A percentile compares a stretch with the other conserved stretches of the same genome.
phyloP scores from a whole-genome alignment of 2,797 vertebrate species.

The Lophotriccus pileatus region DNA sequence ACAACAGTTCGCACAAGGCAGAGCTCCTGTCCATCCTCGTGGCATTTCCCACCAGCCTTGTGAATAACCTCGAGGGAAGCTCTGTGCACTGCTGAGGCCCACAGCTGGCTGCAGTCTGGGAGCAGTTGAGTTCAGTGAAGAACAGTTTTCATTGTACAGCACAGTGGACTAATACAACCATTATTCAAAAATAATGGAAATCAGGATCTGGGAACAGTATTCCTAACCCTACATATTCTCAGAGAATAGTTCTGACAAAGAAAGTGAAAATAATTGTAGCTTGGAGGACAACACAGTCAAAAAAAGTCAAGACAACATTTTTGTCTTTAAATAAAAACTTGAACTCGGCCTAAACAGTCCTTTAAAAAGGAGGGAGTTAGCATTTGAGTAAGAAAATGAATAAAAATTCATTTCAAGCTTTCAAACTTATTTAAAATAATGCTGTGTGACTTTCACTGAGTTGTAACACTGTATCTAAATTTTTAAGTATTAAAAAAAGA shows the following conservation, averaged over 20 bases:
- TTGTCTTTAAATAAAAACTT: not conserved
- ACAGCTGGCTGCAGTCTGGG: not conserved
- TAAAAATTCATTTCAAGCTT: not conserved
- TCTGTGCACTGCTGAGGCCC: fast-evolving
- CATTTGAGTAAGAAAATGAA: not conserved
- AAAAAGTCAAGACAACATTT: not conserved
- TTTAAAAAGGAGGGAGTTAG: not conserved
- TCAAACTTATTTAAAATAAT: not conserved
- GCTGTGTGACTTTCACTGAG: not conserved
- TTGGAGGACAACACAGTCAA: not conserved
- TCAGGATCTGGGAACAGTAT: not conserved
- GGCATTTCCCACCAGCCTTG: not conserved
- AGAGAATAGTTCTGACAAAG: not conserved
- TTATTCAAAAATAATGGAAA: not conserved
- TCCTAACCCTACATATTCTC: not conserved
- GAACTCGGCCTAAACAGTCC: not conserved
- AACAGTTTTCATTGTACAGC: not conserved
- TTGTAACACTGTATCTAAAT: not conserved
- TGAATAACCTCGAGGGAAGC: not conserved
- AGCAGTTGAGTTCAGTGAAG: not conserved
- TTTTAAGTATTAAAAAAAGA: not conserved
- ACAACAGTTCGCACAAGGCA: not conserved
- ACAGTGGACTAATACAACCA: not conserved
- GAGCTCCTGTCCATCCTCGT: fast-evolving
- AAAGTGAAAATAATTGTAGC: not conserved